phyloP scores from a whole-genome alignment of 2,888 invertebrate species.

The Deroplatys truncata region DNA sequence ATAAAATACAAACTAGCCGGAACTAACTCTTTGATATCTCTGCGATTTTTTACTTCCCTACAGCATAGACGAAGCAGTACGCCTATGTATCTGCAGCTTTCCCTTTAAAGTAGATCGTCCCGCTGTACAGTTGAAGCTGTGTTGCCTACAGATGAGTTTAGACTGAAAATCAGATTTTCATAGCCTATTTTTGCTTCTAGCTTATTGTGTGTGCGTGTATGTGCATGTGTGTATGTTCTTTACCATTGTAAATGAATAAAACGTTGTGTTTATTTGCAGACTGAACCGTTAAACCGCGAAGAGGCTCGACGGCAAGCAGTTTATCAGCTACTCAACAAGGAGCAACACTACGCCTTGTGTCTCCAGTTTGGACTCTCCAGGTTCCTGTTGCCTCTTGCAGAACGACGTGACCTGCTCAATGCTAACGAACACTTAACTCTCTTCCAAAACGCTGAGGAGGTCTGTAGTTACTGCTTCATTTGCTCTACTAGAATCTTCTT shows the following conservation, averaged over 20 bases:
- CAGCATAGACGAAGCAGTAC: too few relatives aligned
- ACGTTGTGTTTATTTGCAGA: conserved; percentile 5
- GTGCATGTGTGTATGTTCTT: too few relatives aligned
- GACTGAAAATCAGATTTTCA: too few relatives aligned
- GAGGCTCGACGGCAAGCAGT: conserved; percentile 63
- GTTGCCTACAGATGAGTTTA: too few relatives aligned
- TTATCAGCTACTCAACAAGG: conserved; percentile 69
- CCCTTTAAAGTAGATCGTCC: too few relatives aligned
- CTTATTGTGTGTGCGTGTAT: too few relatives aligned
- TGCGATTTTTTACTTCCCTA: too few relatives aligned
- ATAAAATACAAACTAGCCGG: too few relatives aligned
- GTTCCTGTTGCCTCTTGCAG: conserved; percentile 70
- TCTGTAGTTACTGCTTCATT: conserved; percentile 40
- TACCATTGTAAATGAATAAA: background rate
- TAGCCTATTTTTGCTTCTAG: too few relatives aligned
- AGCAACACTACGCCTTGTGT: conserved; percentile 73
- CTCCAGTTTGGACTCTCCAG: conserved; percentile 75
- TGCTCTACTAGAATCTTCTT: background rate
- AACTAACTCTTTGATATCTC: too few relatives aligned
- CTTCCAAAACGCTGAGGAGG: conserved; percentile 83
- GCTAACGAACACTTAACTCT: conserved; percentile 72
- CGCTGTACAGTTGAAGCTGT: too few relatives aligned
- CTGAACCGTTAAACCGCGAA: conserved; percentile 42
- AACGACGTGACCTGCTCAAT: conserved; percentile 71
- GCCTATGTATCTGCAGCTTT: too few relatives aligned